These are phyloP conservation scores for Chamaea fasciata DNA, from an alignment of 2,113 vertebrate species.

Conservation along the genomic window DNA sequence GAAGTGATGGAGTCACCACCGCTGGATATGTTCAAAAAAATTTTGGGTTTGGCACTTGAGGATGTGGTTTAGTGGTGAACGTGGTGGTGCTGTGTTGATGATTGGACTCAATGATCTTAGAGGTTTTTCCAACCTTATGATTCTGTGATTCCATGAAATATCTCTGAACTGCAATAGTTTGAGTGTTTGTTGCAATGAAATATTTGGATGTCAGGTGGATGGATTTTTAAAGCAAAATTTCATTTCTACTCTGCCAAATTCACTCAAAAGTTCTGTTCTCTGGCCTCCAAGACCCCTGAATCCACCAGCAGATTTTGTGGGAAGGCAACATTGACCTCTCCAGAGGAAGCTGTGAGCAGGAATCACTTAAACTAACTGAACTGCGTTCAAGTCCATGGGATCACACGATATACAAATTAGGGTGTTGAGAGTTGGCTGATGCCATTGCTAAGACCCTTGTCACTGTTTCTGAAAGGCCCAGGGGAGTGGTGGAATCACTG, in stretches of 20 bases:
- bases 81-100: neutral
- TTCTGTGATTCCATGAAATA: neutral
- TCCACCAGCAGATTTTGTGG: neutral
- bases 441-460: neutral
- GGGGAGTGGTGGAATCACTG: neutral
- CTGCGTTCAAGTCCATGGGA: rapidly evolving
- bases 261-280: neutral
- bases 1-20: rapidly evolving
- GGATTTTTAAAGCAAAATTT: neutral
- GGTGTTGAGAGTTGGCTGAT: neutral
- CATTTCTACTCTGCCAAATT: neutral
- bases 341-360: neutral
- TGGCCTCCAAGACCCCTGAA: neutral
- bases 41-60: neutral
- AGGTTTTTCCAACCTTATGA: neutral
- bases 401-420: neutral
- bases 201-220: neutral
- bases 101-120: neutral
- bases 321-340: neutral
- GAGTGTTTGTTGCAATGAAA: neutral
- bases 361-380: neutral
- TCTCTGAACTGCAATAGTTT: neutral
- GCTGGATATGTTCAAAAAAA: neutral
- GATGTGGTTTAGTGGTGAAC: neutral
- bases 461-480: neutral